These are phyloP conservation scores for Ethmia dodecea DNA, from an alignment of 2,888 invertebrate species.

Conservation along the genomic window DNA sequence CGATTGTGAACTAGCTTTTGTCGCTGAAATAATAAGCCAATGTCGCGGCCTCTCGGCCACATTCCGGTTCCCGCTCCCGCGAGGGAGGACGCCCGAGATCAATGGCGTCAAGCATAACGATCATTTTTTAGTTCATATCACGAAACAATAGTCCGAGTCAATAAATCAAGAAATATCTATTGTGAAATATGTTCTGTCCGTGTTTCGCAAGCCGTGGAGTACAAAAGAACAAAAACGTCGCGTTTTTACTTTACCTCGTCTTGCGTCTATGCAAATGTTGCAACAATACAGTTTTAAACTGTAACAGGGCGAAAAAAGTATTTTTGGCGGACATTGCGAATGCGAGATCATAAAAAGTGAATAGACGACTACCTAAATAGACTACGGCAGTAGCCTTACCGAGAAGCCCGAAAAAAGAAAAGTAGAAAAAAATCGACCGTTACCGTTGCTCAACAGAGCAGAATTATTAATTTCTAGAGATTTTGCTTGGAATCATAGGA, in stretches of 20 bases:
- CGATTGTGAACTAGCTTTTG: slow-evolving; percentile 57
- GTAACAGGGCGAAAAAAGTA: slow-evolving; percentile 57
- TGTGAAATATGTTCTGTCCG: slow-evolving; percentile 54
- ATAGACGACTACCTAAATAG: slow-evolving; percentile 58
- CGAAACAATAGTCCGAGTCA: slow-evolving; percentile 50
- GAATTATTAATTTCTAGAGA: slow-evolving; percentile 20
- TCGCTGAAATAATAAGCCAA: slow-evolving; percentile 54
- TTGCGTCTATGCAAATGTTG: slow-evolving; percentile 72
- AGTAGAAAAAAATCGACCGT: slow-evolving; percentile 30
- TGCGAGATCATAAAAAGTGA: slow-evolving; percentile 52
- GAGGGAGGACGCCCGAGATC: slow-evolving; percentile 48
- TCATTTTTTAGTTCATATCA: slow-evolving; percentile 41
- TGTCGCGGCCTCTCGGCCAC: slow-evolving; percentile 54
- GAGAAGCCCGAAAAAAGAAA: slow-evolving; percentile 37
- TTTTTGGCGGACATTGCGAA: slow-evolving; percentile 56
- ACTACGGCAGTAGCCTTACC: slow-evolving; percentile 47
- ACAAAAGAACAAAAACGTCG: slow-evolving; percentile 59
- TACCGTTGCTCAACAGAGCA: slow-evolving; percentile 30
- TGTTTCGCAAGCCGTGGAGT: slow-evolving; percentile 54
- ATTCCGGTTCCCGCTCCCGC: slow-evolving; percentile 47
- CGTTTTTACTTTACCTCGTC: slow-evolving; percentile 63
- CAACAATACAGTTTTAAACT: slow-evolving; percentile 66
- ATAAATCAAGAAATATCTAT: slow-evolving; percentile 70
- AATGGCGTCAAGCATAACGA: slow-evolving; percentile 48
- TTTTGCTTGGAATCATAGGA: slow-evolving; percentile 21